Percentiles rank a stretch among this genome's conserved stretches.
These are phyloP conservation scores for Ligdia adustata DNA, from an alignment of 2,888 invertebrate species.

Conservation along the genomic window DNA sequence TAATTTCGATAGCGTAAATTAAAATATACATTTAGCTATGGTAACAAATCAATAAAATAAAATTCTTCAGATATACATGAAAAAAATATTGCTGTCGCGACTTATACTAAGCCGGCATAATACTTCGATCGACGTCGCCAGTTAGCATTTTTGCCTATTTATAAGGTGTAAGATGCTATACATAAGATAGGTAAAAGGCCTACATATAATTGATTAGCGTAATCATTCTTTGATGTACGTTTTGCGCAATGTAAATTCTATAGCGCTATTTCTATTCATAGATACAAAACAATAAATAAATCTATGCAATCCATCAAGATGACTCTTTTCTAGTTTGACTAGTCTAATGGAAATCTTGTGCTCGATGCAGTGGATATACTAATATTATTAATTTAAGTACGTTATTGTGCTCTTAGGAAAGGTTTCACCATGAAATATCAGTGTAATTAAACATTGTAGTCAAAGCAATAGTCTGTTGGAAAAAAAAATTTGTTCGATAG, in stretches of 20 bases:
- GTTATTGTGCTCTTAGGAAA: conserved; percentile 9
- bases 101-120: too few species aligned
- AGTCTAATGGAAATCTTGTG: conserved; percentile 69
- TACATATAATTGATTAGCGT: conserved; percentile 21
- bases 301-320: conserved; percentile 63
- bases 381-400: conserved; percentile 11
- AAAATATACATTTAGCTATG: conserved; percentile 70
- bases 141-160: too few species aligned
- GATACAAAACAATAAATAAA: conserved; percentile 70
- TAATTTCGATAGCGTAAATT: conserved; percentile 54
- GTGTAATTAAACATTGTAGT: conserved; percentile 4
- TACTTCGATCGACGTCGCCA: too few species aligned
- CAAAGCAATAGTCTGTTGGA: conserved; percentile 39
- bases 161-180: conserved; percentile 19
- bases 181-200: conserved; percentile 8
- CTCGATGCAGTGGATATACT: conserved; percentile 37
- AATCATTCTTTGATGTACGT: conserved; percentile 36
- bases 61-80: conserved; percentile 24
- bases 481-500: conserved; percentile 51
- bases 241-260: conserved; percentile 35
- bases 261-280: conserved; percentile 31
- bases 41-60: conserved; percentile 66
- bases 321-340: conserved; percentile 77
- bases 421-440: conserved; percentile 3
- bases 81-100: conserved; percentile 16